Percentiles rank a stretch among this genome's conserved stretches.
Evolutionary conservation across 2,888 invertebrate species (phyloP).

Genomic region (Caprella mutica): DNA sequence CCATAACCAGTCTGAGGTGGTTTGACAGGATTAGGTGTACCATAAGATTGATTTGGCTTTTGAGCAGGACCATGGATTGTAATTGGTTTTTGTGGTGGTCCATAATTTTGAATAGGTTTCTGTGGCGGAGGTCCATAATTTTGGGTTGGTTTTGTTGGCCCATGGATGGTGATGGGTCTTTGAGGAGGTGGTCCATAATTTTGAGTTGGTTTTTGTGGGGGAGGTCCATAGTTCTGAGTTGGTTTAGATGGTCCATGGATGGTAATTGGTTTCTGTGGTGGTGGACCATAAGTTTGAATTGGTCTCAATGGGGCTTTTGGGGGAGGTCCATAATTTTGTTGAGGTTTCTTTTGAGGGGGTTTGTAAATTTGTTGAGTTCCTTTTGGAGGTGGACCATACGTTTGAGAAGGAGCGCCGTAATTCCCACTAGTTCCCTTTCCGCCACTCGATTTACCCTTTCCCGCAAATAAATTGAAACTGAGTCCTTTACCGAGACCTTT

Average conservation of each 20-base stretch:
- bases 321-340: conserved; percentile 16
- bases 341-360: conserved; percentile 18
- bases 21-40: no score
- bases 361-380: background rate
- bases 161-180: conserved; percentile 25
- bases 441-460: conserved; percentile 3
- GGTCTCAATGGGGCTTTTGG: conserved; percentile 12
- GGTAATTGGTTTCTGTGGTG: conserved; percentile 18
- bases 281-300: conserved; percentile 8
- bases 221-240: no score
- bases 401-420: conserved; percentile 22
- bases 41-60: no score
- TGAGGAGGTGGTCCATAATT: conserved; percentile 35
- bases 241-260: conserved; percentile 33
- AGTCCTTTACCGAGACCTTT: conserved; percentile 8
- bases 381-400: conserved; percentile 26
- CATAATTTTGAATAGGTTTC: conserved; percentile 28
- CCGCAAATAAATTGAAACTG: conserved; percentile 16
- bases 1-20: conserved; percentile 1
- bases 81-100: conserved; percentile 29
- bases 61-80: conserved; percentile 31
- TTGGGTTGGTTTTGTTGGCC: no score
- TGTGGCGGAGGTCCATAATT: no score
- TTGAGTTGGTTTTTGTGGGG: conserved; percentile 17
- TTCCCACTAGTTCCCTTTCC: background rate